Percentiles rank a stretch among this genome's conserved stretches.
Conservation (phyloP, 1,140 invertebrate species). For the Glossosoma conforme region DNA sequence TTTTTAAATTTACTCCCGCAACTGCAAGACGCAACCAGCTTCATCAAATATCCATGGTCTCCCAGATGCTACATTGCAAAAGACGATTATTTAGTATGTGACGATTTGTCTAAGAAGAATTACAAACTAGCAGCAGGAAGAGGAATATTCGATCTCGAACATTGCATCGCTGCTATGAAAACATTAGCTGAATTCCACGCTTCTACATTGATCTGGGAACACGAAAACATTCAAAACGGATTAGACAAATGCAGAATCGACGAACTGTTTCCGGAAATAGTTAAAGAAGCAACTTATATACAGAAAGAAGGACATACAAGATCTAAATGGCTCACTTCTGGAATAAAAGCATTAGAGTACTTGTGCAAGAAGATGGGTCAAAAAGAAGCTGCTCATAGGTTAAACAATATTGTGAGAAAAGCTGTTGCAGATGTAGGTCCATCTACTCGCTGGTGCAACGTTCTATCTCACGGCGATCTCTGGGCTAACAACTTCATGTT, state of each 20-base stretch:
- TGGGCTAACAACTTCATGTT: slow-evolving; percentile 56
- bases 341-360: slow-evolving; percentile 34
- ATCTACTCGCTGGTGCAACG: slow-evolving; percentile 44
- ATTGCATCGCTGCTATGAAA: slow-evolving; percentile 42
- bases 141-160: slow-evolving; percentile 40
- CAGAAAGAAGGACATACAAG: slow-evolving; percentile 34
- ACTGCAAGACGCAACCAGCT: slow-evolving; percentile 33
- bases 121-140: slow-evolving; percentile 38
- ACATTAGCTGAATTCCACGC: slow-evolving; percentile 48
- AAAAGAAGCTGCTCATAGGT: slow-evolving; percentile 33
- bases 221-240: slow-evolving; percentile 28
- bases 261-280: slow-evolving; percentile 35
- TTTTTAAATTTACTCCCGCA: slow-evolving; percentile 43
- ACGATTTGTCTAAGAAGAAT: slow-evolving; percentile 41
- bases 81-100: slow-evolving; percentile 44
- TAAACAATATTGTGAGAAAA: slow-evolving; percentile 33
- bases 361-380: slow-evolving; percentile 37
- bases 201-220: slow-evolving; percentile 44
- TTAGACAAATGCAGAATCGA: slow-evolving; percentile 28
- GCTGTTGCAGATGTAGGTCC: slow-evolving; percentile 39
- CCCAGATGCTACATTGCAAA: slow-evolving; percentile 44
- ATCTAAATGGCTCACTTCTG: slow-evolving; percentile 36
- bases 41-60: slow-evolving; percentile 33
- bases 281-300: slow-evolving; percentile 45
- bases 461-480: slow-evolving; percentile 51